Evolutionary conservation across 2,888 invertebrate genomes (phyloP).

Genomic region (Zele albiditarsus): DNA sequence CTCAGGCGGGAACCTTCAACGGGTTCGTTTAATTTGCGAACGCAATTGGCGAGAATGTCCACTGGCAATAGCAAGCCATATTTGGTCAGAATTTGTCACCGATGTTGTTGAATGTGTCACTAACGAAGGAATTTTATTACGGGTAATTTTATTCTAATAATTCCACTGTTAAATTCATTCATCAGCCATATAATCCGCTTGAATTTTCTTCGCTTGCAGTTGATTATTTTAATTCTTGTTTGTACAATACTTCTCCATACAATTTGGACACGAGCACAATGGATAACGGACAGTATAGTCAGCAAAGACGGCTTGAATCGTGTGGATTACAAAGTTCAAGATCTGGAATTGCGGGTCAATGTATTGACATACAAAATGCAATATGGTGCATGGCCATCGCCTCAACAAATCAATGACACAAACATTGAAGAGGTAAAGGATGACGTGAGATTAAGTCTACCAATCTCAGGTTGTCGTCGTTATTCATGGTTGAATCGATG

Average conservation of each 20-base stretch:
- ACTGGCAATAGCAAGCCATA: conserved; percentile 59
- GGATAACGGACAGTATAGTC: conserved; percentile 44
- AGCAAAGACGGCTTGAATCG: conserved; percentile 55
- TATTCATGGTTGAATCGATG: conserved; percentile 59
- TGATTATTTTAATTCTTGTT: conserved; percentile 55
- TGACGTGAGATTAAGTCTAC: conserved; percentile 55
- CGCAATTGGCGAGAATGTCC: conserved; percentile 63
- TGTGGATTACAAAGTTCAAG: conserved; percentile 61
- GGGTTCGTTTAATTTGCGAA: conserved; percentile 60
- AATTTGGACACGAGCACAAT: conserved; percentile 55
- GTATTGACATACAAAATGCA: conserved; percentile 66
- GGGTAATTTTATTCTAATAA: conserved; percentile 51
- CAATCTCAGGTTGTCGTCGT: conserved; percentile 56
- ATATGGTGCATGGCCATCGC: conserved; percentile 65
- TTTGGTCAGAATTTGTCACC: conserved; percentile 67
- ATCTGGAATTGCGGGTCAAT: conserved; percentile 65
- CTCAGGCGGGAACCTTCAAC: conserved; percentile 65
- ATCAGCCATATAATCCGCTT: conserved; percentile 9
- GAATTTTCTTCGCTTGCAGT: conserved; percentile 26
- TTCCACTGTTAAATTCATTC: not conserved
- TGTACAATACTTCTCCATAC: conserved; percentile 54
- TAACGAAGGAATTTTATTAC: conserved; percentile 60
- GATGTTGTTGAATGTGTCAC: conserved; percentile 65
- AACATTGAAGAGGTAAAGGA: conserved; percentile 48
- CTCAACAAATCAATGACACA: conserved; percentile 55